These are phyloP conservation scores for Campoplex capitator DNA, from an alignment of 2,888 invertebrate genomes.

Conservation along the genomic window DNA sequence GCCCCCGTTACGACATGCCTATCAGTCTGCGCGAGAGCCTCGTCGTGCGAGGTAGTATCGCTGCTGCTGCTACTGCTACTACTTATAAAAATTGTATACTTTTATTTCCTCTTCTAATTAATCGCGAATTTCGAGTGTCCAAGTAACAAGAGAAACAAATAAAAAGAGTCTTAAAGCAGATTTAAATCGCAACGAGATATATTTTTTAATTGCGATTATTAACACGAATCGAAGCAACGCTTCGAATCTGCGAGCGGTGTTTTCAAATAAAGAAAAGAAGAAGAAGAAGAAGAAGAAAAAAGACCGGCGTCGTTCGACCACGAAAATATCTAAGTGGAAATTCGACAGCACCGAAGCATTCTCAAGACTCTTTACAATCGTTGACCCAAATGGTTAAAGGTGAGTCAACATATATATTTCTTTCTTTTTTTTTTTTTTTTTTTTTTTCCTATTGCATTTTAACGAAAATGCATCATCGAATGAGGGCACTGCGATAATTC, in stretches of 20 bases:
- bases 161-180: not conserved
- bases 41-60: conserved; percentile 71
- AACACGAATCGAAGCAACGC: not conserved
- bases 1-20: conserved; percentile 69
- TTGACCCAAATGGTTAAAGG: conserved; percentile 75
- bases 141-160: not conserved
- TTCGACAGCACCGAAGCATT: conserved; percentile 34
- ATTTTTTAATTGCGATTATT: conserved; percentile 1
- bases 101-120: not conserved
- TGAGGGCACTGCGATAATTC: conserved; percentile 1
- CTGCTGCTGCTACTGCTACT: conserved; percentile 31
- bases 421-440: too few relatives aligned
- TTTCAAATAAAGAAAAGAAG: not conserved
- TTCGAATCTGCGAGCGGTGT: conserved; percentile 14
- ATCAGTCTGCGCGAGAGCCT: conserved; percentile 79
- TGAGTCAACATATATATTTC: conserved; percentile 45
- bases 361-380: conserved; percentile 21
- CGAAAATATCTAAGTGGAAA: conserved; percentile 40
- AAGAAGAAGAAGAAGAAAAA: not conserved
- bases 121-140: not conserved
- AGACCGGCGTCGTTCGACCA: conserved; percentile 28
- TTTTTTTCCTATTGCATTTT: not conserved
- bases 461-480: conserved; percentile 6
- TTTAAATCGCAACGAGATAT: not conserved
- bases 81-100: not conserved